Evolutionary conservation across 2,797 vertebrate species (phyloP).

Genomic region (Chromobotia macracanthus): DNA sequence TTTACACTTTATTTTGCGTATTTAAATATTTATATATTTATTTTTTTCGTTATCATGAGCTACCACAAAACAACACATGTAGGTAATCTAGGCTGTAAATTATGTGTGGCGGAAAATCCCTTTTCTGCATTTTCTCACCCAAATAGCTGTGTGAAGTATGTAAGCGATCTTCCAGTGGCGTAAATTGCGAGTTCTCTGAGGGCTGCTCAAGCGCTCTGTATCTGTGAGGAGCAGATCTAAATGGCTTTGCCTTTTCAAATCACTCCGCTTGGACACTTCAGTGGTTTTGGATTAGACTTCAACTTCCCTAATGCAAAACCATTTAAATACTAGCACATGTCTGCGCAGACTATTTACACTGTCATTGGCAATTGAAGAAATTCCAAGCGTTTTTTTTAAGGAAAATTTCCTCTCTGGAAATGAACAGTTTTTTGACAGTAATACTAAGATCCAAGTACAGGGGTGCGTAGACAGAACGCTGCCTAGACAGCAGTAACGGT

Average conservation of each 20-base stretch:
- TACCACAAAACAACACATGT: constrained; percentile 65
- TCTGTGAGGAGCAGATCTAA: constrained; percentile 54
- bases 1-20: constrained; percentile 18
- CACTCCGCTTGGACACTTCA: constrained; percentile 57
- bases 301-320: constrained; percentile 52
- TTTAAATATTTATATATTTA: constrained; percentile 57
- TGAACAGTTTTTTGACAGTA: constrained; percentile 38
- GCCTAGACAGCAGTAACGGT: constrained; percentile 39
- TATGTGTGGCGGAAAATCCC: constrained; percentile 53
- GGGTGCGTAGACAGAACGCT: constrained; percentile 22
- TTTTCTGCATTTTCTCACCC: constrained; percentile 52
- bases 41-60: constrained; percentile 60
- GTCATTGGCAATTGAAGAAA: constrained; percentile 29
- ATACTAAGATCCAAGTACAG: constrained; percentile 36
- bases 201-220: constrained; percentile 48
- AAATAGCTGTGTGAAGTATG: constrained; percentile 52
- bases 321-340: constrained; percentile 58
- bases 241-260: constrained; percentile 56
- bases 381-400: constrained; percentile 10
- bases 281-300: constrained; percentile 56
- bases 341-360: constrained; percentile 34
- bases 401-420: constrained; percentile 37
- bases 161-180: constrained; percentile 45
- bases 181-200: constrained; percentile 43
- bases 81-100: constrained; percentile 59